These are phyloP conservation scores for Notodonta dromedarius DNA, from an alignment of 2,888 invertebrate genomes.

Conservation along the genomic window DNA sequence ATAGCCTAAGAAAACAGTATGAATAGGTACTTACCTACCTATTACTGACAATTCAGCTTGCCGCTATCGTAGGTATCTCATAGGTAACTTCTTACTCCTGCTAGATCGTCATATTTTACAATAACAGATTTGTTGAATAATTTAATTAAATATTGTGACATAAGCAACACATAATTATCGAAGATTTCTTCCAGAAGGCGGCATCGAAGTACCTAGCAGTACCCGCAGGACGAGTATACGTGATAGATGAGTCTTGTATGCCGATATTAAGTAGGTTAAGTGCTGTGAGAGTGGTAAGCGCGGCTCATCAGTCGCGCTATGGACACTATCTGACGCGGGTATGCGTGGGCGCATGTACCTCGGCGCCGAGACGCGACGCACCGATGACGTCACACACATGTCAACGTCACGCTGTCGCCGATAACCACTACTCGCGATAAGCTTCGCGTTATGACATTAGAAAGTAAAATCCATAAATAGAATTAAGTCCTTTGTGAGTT, in stretches of 20 bases:
- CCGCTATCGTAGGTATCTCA: too few relatives aligned
- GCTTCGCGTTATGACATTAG: not conserved
- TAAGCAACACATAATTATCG: too few relatives aligned
- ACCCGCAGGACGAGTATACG: not conserved
- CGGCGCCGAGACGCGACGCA: not conserved
- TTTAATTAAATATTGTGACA: too few relatives aligned
- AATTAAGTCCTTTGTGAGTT: not conserved
- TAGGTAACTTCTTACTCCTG: too few relatives aligned
- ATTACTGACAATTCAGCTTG: too few relatives aligned
- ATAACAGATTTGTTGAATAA: too few relatives aligned
- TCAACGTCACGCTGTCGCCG: not conserved
- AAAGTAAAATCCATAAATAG: not conserved
- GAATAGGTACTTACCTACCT: too few relatives aligned
- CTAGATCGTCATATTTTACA: too few relatives aligned
- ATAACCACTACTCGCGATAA: not conserved
- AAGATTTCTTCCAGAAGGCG: not conserved
- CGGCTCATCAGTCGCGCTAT: not conserved
- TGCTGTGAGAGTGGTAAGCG: slow-evolving; percentile 3
- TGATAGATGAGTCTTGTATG: not conserved
- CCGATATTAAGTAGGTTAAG: not conserved
- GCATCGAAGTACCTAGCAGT: not conserved
- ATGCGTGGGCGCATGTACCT: not conserved
- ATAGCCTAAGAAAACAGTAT: too few relatives aligned
- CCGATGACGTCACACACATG: not conserved
- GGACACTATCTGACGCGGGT: not conserved